Percentiles rank a stretch among this genome's conserved stretches.
These are phyloP conservation scores for Prunella himalayana DNA, from an alignment of 2,113 vertebrate species.

Conservation along the genomic window DNA sequence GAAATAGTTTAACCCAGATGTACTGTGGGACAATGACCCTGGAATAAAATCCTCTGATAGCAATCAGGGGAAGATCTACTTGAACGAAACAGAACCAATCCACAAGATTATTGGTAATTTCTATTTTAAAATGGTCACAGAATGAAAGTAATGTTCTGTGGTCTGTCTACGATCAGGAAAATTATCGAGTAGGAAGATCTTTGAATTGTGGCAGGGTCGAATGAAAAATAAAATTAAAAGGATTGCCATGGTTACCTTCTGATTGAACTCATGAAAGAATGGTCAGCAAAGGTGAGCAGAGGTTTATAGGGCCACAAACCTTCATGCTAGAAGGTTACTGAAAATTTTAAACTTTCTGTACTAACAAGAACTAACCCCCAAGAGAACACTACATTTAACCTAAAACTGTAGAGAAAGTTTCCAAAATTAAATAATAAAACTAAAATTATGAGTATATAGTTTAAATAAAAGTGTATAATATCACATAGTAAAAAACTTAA, in stretches of 20 bases:
- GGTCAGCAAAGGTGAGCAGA: not conserved
- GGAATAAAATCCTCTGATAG: not conserved
- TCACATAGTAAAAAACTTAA: no score
- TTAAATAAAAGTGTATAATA: no score
- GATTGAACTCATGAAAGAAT: not conserved
- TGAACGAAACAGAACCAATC: not conserved
- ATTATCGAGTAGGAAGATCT: not conserved
- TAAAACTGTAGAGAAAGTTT: no score
- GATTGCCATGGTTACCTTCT: not conserved
- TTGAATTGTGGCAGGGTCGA: not conserved
- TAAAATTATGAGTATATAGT: no score
- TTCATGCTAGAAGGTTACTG: no score
- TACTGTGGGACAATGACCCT: not conserved
- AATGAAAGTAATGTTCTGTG: not conserved
- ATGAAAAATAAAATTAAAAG: not conserved
- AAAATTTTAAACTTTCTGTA: no score
- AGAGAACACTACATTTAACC: no score
- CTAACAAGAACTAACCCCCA: no score
- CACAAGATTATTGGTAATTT: not conserved
- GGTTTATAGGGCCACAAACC: not conserved
- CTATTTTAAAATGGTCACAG: not conserved
- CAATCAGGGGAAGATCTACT: not conserved
- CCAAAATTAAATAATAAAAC: no score
- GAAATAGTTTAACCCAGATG: not conserved
- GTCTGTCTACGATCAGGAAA: not conserved